Evolutionary conservation across 2,888 invertebrate species (phyloP), one percentile per base, ranked within the genome.

Genomic region (Hedya salicella): DNA sequence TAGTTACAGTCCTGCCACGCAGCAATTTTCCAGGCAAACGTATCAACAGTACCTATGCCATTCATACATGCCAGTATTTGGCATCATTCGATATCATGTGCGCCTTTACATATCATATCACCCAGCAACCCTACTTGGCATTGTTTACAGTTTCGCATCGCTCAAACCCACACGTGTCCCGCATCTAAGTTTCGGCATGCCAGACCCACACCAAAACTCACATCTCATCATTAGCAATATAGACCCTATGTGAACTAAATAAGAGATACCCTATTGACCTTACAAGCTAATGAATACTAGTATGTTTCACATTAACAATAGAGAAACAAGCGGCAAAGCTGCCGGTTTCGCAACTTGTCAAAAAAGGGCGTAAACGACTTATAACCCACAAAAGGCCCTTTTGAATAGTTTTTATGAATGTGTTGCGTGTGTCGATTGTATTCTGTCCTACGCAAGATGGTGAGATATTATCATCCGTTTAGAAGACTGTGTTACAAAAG

Each of bases 121-220:
- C 11, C 48, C n/a, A 13, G 6, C 25, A 49, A 5, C 53, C 53
- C 53, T 39, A 40, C 13, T 6, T 3, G 30, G 21, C 32, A 30
- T 62, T 59, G 68, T 64, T 68, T 64, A 50, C 46, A n/a, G 25
- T 42, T 25, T 42, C 9, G 9, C 36, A 25, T 25, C 25, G 36
- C 11, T 11, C 11, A 36, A 11, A 11, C 62, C 66, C 62, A 69
- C 68, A 69, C 44, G 66, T 69, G 68, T 54, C 68, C 66, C 68
- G 68, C 66, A 69, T 69, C 68, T 53, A 16, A 2, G 49, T 63
- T 64, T 64, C 64, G 57, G 57, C 64, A 64, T 5, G 42, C 32
- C n/a, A 21, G 21, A 50, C 50, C 64, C 50, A 50, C 64, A 44
- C 36, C 13, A 5, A 14, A 14, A 42, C 14, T 30, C 44, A 3